Evolutionary conservation across 2,113 vertebrate species (phyloP).

Genomic region (Trematocara stigmaticum): DNA sequence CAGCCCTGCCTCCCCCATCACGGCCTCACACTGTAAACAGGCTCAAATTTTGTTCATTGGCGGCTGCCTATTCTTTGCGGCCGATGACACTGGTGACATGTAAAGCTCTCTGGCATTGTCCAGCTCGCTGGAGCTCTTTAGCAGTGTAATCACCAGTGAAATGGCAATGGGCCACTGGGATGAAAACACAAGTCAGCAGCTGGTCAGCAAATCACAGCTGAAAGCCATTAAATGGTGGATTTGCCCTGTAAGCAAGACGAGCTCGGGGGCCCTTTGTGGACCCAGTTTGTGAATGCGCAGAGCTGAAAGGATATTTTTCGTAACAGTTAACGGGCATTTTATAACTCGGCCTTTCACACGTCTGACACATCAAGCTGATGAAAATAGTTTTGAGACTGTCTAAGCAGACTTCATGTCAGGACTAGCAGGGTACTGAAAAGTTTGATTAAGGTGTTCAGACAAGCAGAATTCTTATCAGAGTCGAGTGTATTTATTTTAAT

Average conservation of each 20-base stretch:
- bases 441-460: neutral
- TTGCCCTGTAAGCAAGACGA: slow-evolving; percentile 79
- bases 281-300: neutral
- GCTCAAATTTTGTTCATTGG: slow-evolving; percentile 36
- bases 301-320: neutral
- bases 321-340: neutral
- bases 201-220: slow-evolving; percentile 82
- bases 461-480: neutral
- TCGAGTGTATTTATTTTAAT: neutral
- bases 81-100: slow-evolving; percentile 63
- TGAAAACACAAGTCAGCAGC: slow-evolving; percentile 82
- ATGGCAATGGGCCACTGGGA: slow-evolving; percentile 50
- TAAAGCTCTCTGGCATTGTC: slow-evolving; percentile 71
- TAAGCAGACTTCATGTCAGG: neutral
- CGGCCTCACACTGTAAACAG: slow-evolving; percentile 61
- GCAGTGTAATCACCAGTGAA: slow-evolving; percentile 62
- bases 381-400: neutral
- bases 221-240: slow-evolving; percentile 74
- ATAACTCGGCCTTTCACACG: neutral
- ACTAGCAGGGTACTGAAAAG: neutral
- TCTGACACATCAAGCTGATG: neutral
- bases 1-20: neutral
- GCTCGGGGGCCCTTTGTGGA: slow-evolving; percentile 51
- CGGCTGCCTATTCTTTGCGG: slow-evolving; percentile 52
- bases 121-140: slow-evolving; percentile 50